Evolutionary conservation across 2,113 vertebrate species (phyloP).

Genomic region (Trogon melanurus): DNA sequence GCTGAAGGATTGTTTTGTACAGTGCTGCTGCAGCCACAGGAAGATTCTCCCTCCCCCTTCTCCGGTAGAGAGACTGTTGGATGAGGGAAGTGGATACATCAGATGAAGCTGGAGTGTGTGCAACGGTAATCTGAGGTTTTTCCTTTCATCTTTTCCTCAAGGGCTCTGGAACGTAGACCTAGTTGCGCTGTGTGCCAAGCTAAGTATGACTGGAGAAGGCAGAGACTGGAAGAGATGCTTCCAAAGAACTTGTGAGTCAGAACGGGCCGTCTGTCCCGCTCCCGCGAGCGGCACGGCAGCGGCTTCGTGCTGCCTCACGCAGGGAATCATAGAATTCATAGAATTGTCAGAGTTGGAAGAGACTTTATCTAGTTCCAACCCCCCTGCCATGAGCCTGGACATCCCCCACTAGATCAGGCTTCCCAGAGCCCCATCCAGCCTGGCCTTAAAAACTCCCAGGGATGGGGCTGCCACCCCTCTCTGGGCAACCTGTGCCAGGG

Average conservation of each 20-base stretch:
- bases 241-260: not conserved
- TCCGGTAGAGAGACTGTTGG: not conserved
- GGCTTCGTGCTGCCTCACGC: fast-evolving
- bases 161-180: not conserved
- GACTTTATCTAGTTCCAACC: too few relatives aligned
- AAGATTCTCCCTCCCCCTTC: not conserved
- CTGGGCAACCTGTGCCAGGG: too few relatives aligned
- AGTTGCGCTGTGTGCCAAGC: not conserved
- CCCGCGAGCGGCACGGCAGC: not conserved
- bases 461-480: too few relatives aligned
- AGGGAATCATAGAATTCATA: too few relatives aligned
- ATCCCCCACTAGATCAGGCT: too few relatives aligned
- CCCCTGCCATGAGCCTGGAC: too few relatives aligned
- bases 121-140: not conserved
- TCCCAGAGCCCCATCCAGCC: too few relatives aligned
- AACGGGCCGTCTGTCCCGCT: not conserved
- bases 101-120: not conserved
- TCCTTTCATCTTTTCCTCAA: not conserved
- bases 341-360: too few relatives aligned
- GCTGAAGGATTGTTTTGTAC: not conserved
- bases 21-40: not conserved
- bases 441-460: too few relatives aligned
- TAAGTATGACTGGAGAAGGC: not conserved
- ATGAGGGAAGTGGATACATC: not conserved
- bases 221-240: not conserved